Evolutionary conservation across 2,113 vertebrate genomes (phyloP), one percentile per base, ranked within the genome.

Genomic region (Boulengeromyrus knoepffleri): DNA sequence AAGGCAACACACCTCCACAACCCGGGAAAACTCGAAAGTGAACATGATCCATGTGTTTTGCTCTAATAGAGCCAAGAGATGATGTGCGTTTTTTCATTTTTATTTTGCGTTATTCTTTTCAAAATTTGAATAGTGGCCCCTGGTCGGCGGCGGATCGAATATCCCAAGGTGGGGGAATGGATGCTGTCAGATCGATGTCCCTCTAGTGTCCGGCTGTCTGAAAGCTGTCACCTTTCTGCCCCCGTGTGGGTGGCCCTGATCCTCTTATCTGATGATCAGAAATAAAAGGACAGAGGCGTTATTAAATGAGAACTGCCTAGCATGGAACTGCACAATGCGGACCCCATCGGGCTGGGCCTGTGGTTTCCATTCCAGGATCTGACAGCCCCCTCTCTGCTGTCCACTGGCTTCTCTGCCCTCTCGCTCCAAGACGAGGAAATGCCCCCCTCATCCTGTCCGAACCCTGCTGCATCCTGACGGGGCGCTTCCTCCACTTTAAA

Each of bases 401-500:
- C 39, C 39, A 47, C 39, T 46, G 39, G 5, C 45, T 15, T 47
- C 39, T 47, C 36, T 19, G 62, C n/a, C n/a, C 3, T 31, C 62
- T 70, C 10, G 3, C 62, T 83, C 31, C 31, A 21, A 6, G 77
- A 7, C 36, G 42, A 42, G 80, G 80, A 85, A 85, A 47, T 10
- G 21, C 83, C 42, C 39, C 21, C 83, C 50, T 13, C 46, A 50
- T 49, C 50, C 47, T 87, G 49, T 8, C 47, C 10, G 15, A 36
- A 5, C 31, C 50, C 31, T 0, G 0, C 50, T 24, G 50, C 85
- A 53, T 53, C 95, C 94, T 94, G 95, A 94, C 94, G 93, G 94
- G 92, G 92, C 92, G 53, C 92, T 94, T 93, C 89, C 88, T 87
- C 90, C 87, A 87, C 91, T 93, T 93, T 87, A 91, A 92, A 90